Conservation (phyloP, 2,888 invertebrate species). For the Punctoribates punctum region DNA sequence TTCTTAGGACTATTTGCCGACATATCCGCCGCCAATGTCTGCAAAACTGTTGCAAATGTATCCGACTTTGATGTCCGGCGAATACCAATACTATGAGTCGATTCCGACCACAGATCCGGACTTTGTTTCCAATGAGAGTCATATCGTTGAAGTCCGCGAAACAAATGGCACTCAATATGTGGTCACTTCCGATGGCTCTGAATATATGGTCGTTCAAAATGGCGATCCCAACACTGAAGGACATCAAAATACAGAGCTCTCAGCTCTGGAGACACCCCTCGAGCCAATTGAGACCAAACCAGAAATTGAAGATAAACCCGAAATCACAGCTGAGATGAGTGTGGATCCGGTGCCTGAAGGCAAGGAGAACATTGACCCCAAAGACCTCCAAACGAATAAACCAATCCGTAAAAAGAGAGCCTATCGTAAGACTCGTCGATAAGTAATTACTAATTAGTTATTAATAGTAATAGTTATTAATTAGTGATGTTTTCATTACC, state of each 20-base stretch:
- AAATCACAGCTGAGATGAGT: too few relatives aligned
- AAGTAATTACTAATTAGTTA: too few relatives aligned
- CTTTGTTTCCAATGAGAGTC: neutral
- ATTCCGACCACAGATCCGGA: neutral
- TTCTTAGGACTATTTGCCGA: slow-evolving; percentile 16
- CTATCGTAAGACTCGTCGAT: too few relatives aligned
- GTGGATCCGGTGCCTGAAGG: neutral
- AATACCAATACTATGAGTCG: slow-evolving; percentile 5
- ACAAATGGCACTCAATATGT: slow-evolving; percentile 3
- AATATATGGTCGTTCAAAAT: slow-evolving; percentile 9
- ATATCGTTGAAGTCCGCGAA: slow-evolving; percentile 6
- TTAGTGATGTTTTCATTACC: too few relatives aligned
- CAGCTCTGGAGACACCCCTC: too few relatives aligned
- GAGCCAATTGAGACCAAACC: neutral
- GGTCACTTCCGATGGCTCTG: slow-evolving; percentile 1
- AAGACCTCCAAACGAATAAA: neutral
- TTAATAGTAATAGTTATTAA: too few relatives aligned
- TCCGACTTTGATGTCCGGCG: neutral
- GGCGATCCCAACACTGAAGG: neutral
- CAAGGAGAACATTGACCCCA: slow-evolving; percentile 23
- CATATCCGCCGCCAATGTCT: slow-evolving; percentile 13
- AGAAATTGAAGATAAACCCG: neutral
- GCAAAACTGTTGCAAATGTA: slow-evolving; percentile 12
- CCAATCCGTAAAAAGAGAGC: neutral
- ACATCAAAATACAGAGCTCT: neutral